Percentiles rank a stretch among this genome's conserved stretches.
phyloP scores from a whole-genome alignment of 2,113 vertebrate genomes.

The Morone chrysops region DNA sequence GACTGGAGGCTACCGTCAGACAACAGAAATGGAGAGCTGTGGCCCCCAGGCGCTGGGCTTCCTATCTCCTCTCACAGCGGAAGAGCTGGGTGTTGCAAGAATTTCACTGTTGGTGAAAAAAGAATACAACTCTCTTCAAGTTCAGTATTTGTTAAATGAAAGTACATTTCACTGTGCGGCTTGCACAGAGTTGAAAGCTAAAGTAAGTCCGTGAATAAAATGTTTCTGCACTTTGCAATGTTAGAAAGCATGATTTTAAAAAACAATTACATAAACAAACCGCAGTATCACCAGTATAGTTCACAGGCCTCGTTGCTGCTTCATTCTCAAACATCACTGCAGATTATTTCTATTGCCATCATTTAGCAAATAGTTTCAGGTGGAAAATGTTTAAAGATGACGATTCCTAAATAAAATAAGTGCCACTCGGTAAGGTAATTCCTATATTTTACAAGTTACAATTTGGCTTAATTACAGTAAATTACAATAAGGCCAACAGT shows the following conservation, averaged over 20 bases:
- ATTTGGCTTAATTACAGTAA: no score
- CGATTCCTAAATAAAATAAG: neutral
- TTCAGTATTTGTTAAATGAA: conserved; percentile 15
- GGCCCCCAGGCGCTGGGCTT: conserved; percentile 40
- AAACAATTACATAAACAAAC: no score
- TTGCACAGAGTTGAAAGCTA: neutral
- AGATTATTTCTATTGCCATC: no score
- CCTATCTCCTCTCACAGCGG: conserved; percentile 37
- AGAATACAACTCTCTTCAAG: neutral
- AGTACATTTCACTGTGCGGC: neutral
- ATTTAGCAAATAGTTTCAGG: neutral
- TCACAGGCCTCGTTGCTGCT: neutral
- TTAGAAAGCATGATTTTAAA: neutral
- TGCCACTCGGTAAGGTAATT: neutral
- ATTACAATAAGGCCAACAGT: no score
- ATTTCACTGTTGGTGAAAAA: conserved; percentile 40
- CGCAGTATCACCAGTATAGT: no score
- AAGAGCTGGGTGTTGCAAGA: conserved; percentile 40
- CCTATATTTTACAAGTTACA: neutral
- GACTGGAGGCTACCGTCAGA: conserved; percentile 38
- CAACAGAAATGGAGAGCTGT: conserved; percentile 30
- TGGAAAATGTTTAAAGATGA: neutral
- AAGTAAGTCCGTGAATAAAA: neutral
- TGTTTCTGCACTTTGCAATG: neutral
- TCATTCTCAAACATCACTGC: neutral